phyloP scores from a whole-genome alignment of 2,888 invertebrate species.

The Arctia plantaginis region DNA sequence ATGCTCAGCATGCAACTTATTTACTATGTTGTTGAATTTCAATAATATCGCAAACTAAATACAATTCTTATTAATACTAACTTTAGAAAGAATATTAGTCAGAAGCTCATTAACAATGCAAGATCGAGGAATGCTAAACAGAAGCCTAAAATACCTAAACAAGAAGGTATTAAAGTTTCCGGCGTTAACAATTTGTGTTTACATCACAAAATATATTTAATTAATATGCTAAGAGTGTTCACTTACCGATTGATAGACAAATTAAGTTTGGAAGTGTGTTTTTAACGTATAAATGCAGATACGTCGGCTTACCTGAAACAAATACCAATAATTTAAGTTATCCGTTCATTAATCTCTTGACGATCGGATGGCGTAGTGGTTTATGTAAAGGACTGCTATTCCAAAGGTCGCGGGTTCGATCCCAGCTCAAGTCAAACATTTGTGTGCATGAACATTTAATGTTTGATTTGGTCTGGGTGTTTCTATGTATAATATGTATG shows the following conservation, averaged over 20 bases:
- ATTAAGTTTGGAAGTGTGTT: neutral
- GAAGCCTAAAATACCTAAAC: neutral
- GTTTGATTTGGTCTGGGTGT: too few relatives aligned
- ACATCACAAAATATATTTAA: neutral
- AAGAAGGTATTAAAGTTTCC: neutral
- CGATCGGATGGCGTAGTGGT: too few relatives aligned
- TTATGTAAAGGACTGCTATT: too few relatives aligned
- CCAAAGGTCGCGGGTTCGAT: too few relatives aligned
- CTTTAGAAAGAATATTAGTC: neutral
- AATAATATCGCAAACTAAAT: neutral
- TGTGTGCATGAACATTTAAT: too few relatives aligned
- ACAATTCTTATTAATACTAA: neutral
- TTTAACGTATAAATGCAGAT: neutral
- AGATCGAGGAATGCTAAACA: neutral
- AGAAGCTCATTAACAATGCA: neutral
- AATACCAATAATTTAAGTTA: slow-evolving; percentile 7
- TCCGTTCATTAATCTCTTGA: neutral
- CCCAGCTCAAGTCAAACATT: too few relatives aligned
- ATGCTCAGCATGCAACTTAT: neutral
- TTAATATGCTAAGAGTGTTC: neutral
- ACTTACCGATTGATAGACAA: slow-evolving; percentile 6
- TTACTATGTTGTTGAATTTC: neutral
- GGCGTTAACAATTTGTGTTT: neutral
- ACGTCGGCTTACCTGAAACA: slow-evolving; percentile 44
- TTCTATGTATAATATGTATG: too few relatives aligned